phyloP scores from a whole-genome alignment of 2,888 invertebrate species.

The Drosophila anomalata region DNA sequence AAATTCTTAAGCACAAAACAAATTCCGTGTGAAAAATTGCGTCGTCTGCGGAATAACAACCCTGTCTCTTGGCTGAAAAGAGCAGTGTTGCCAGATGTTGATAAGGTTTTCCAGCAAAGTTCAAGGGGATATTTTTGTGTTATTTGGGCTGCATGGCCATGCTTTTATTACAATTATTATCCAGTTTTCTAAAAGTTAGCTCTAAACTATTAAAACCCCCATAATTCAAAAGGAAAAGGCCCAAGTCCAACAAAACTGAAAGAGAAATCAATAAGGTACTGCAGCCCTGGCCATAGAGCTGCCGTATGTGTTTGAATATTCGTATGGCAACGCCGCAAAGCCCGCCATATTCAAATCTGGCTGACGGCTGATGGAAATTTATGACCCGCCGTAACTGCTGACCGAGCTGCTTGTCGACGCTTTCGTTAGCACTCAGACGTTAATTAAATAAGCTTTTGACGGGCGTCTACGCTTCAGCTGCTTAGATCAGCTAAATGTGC shows the following conservation, averaged over 20 bases:
- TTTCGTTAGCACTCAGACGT: conserved; percentile 56
- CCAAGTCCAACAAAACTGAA: neutral
- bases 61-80: conserved; percentile 36
- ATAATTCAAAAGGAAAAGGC: too few species aligned
- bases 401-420: conserved; percentile 37
- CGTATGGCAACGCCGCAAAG: conserved; percentile 5
- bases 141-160: too few species aligned
- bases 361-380: conserved; percentile 13
- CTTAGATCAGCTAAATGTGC: conserved; percentile 63
- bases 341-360: conserved; percentile 3
- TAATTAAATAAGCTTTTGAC: conserved; percentile 68
- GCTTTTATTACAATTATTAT: too few species aligned
- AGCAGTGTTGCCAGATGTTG: too few species aligned
- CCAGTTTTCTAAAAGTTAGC: too few species aligned
- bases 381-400: conserved; percentile 16
- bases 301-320: neutral
- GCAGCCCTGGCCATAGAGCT: neutral
- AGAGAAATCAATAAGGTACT: conserved; percentile 64
- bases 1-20: conserved; percentile 67
- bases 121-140: too few species aligned
- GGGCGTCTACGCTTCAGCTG: conserved; percentile 39
- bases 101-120: too few species aligned
- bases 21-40: conserved; percentile 58
- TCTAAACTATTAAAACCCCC: too few species aligned
- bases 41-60: conserved; percentile 56